Evolutionary conservation across 2,888 invertebrate species (phyloP).

Genomic region (Serrognathus titanus): DNA sequence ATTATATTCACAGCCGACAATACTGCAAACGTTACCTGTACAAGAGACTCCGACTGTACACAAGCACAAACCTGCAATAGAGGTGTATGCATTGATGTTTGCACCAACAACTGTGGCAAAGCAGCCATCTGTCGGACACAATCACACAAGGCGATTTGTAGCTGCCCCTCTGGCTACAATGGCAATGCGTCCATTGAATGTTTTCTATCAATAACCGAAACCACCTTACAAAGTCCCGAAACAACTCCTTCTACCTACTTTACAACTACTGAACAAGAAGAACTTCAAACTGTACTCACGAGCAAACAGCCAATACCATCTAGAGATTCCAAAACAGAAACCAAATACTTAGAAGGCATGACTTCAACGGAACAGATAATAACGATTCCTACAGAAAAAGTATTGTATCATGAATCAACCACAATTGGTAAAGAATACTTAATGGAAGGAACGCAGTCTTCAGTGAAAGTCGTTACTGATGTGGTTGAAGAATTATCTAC

Average conservation of each 20-base stretch:
- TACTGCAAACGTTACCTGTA: slow-evolving; percentile 49
- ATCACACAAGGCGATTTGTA: slow-evolving; percentile 52
- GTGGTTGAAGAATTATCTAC: too few relatives aligned
- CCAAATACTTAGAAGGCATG: too few relatives aligned
- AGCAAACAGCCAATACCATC: too few relatives aligned
- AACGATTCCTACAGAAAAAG: too few relatives aligned
- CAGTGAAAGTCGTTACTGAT: too few relatives aligned
- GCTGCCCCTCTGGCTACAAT: slow-evolving; percentile 49
- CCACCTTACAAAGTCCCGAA: slow-evolving; percentile 7
- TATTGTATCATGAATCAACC: too few relatives aligned
- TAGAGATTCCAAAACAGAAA: too few relatives aligned
- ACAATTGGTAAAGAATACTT: too few relatives aligned
- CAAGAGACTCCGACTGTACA: slow-evolving; percentile 53
- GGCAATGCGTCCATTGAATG: slow-evolving; percentile 56
- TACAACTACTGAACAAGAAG: slow-evolving; percentile 4
- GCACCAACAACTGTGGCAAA: slow-evolving; percentile 50
- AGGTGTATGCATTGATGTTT: slow-evolving; percentile 54
- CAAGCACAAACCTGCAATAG: slow-evolving; percentile 53
- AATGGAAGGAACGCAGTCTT: too few relatives aligned
- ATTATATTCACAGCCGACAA: slow-evolving; percentile 50
- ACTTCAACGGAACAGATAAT: too few relatives aligned
- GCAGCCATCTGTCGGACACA: slow-evolving; percentile 52
- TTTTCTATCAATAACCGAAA: slow-evolving; percentile 18
- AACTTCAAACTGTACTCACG: too few relatives aligned
- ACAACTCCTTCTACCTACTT: slow-evolving; percentile 9